These are phyloP conservation scores for Lacerta viridis DNA, from an alignment of 2,797 vertebrate species.

Conservation along the genomic window DNA sequence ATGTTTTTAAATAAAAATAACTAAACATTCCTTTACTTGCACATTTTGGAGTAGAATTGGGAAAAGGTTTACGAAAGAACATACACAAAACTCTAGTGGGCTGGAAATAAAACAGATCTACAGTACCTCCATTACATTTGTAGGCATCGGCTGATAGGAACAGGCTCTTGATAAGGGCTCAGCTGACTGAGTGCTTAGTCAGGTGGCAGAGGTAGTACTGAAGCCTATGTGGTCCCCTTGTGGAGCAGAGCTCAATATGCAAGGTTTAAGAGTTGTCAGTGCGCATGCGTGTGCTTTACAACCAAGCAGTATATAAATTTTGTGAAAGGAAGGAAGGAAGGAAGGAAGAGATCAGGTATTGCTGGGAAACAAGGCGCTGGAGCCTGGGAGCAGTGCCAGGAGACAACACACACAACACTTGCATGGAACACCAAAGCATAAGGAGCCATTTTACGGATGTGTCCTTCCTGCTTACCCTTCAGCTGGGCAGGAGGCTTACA, in stretches of 20 bases:
- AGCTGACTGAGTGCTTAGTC: background rate
- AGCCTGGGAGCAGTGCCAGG: background rate
- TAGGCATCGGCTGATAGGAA: background rate
- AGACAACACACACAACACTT: background rate
- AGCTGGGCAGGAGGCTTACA: conserved; percentile 93
- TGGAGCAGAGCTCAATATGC: background rate
- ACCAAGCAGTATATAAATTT: too few relatives aligned
- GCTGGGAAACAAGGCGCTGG: background rate
- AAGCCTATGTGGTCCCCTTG: background rate
- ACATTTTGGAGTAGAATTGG: too few relatives aligned
- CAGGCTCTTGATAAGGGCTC: background rate
- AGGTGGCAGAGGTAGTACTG: background rate
- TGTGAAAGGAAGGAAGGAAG: background rate
- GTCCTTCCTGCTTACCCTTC: conserved; percentile 82
- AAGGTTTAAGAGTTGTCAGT: background rate
- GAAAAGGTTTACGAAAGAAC: too few relatives aligned
- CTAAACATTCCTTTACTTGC: too few relatives aligned
- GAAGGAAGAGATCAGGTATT: too few relatives aligned
- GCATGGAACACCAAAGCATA: too few relatives aligned
- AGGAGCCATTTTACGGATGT: background rate
- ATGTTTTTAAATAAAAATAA: too few relatives aligned
- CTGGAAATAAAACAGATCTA: background rate
- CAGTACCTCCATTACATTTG: background rate
- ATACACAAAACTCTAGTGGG: too few relatives aligned
- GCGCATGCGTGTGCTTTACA: too few relatives aligned